A percentile compares a stretch with the other conserved stretches of the same genome.
phyloP scores from a whole-genome alignment of 2,797 vertebrate genomes.

The Acrossocheilus wenchowensis region DNA sequence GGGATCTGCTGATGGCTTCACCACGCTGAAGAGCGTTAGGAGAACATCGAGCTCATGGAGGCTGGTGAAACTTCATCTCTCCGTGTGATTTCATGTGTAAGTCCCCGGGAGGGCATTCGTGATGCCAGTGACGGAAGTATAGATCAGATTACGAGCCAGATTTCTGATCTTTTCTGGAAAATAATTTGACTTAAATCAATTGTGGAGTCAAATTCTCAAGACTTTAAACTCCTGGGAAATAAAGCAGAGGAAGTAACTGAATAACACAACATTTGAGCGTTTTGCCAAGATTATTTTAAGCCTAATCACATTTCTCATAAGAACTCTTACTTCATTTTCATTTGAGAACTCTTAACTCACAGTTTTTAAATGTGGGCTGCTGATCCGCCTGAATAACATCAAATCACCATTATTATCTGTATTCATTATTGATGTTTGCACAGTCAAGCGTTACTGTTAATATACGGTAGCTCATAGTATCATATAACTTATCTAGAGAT shows the following conservation, averaged over 20 bases:
- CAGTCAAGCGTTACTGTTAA: background rate
- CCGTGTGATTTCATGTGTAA: background rate
- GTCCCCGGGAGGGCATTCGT: background rate
- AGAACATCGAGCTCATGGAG: background rate
- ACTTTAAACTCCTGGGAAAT: constrained; percentile 22
- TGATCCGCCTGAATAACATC: background rate
- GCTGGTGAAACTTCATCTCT: background rate
- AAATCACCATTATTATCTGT: background rate
- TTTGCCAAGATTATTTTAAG: constrained; percentile 19
- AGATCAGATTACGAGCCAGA: background rate
- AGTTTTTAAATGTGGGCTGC: background rate
- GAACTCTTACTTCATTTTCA: background rate
- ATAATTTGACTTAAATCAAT: constrained; percentile 9
- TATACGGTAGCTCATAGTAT: background rate
- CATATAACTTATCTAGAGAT: background rate
- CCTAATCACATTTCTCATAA: background rate
- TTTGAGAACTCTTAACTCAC: background rate
- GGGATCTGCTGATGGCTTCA: background rate
- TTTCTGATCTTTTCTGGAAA: constrained; percentile 10
- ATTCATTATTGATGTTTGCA: background rate
- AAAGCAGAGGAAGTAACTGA: constrained; percentile 15
- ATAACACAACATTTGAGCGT: constrained; percentile 6
- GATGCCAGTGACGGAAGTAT: background rate
- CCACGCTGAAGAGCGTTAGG: background rate
- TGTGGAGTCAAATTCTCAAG: constrained; percentile 21